Evolutionary conservation across 2,888 invertebrate species (phyloP).

Genomic region (Erannis defoliaria): DNA sequence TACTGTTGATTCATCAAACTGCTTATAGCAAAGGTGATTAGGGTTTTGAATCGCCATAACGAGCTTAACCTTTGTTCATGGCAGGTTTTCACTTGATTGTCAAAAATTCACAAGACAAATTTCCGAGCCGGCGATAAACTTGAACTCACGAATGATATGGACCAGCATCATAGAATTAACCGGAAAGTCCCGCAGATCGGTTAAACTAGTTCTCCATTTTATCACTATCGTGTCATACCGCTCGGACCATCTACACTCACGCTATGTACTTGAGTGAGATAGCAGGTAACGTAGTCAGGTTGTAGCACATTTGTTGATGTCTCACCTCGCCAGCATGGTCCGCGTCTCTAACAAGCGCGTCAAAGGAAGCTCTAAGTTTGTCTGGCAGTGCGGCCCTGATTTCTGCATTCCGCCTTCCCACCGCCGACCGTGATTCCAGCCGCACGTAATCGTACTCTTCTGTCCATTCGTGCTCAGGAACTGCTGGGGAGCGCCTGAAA

Average conservation of each 20-base stretch:
- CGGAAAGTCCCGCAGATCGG: no score
- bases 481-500: slow-evolving; percentile 72
- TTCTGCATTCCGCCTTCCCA: slow-evolving; percentile 90
- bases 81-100: no score
- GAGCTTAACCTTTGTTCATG: no score
- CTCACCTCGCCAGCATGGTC: slow-evolving; percentile 87
- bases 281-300: no score
- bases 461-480: slow-evolving; percentile 87
- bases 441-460: slow-evolving; percentile 97
- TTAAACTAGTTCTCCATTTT: background rate
- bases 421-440: slow-evolving; percentile 91
- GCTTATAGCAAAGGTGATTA: no score
- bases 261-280: no score
- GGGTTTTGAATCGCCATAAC: no score
- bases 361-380: slow-evolving; percentile 91
- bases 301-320: background rate
- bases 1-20: no score
- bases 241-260: background rate
- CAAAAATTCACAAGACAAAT: no score
- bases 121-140: no score
- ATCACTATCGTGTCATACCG: background rate
- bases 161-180: no score
- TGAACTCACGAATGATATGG: background rate
- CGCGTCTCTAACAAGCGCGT: slow-evolving; percentile 91
- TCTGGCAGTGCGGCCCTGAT: slow-evolving; percentile 91